Evolutionary conservation across 2,113 vertebrate species (phyloP).

Genomic region (Calonectris borealis): DNA sequence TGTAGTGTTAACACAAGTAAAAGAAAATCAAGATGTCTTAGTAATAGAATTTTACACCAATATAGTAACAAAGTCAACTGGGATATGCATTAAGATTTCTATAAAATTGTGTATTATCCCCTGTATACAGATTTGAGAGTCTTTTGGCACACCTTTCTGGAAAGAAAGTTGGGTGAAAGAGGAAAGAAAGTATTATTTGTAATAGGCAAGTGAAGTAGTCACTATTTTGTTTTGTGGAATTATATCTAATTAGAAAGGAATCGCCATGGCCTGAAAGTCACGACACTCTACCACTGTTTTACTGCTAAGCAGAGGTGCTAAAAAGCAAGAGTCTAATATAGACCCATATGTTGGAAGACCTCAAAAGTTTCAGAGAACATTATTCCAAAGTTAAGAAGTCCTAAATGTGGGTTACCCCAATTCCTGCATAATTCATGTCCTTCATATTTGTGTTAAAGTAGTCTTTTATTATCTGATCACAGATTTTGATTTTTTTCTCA

Average conservation of each 20-base stretch:
- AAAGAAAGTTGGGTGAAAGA: background rate
- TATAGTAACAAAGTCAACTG: background rate
- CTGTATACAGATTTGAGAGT: background rate
- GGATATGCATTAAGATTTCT: background rate
- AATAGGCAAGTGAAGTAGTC: background rate
- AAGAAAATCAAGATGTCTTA: background rate
- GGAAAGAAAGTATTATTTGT: background rate
- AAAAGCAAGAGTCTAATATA: background rate
- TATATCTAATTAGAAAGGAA: background rate
- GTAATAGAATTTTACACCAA: background rate
- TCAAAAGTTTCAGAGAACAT: background rate
- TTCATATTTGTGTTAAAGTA: background rate
- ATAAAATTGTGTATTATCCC: background rate
- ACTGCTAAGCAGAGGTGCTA: background rate
- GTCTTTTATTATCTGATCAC: background rate
- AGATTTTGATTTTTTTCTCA: background rate
- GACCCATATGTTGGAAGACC: background rate
- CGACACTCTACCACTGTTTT: background rate
- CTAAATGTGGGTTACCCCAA: background rate
- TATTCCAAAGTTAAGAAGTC: background rate
- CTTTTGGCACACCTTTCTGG: background rate
- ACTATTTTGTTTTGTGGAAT: background rate
- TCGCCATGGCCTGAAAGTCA: rapidly evolving
- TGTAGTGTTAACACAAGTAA: background rate
- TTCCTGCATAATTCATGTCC: background rate